Evolutionary conservation across 2,797 vertebrate species (phyloP), one percentile per base, ranked within the genome.

Genomic region (Gadopsis bispinosus): DNA sequence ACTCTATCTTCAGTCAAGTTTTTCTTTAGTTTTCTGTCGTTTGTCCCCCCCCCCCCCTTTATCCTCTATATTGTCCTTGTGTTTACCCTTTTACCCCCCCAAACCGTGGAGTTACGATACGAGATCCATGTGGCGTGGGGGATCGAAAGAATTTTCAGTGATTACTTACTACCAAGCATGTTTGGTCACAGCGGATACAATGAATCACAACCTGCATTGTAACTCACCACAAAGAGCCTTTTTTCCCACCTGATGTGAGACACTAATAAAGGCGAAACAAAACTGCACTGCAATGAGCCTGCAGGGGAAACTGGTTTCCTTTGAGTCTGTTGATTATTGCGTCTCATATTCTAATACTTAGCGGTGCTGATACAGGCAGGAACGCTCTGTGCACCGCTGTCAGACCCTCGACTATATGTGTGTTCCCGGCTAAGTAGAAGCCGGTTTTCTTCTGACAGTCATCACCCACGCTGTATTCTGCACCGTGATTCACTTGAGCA

Each of bases 401-500:
- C 74, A 80, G 76, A 81, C 80, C 56, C 39, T 26, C 4, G 47
- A 70, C 69, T 81, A 6, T 53, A 71, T 22, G 59, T 26, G 69
- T 26, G 67, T 47, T 65, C 53, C 47, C 11, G 2, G 45, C 76
- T 35, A 74, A 75, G 71, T 70, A 69, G 55, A 45, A 70, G 64
- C 62, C 0, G 3, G 41, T 56, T 80, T 62, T 81, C 72, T 75
- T 81, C 69, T 64, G 79, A 73, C 76, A 83, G 78, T 75, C 78
- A 29, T 83, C 88, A 55, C 81, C 85, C 81, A 82, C 76, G 41
- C 82, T 8, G 33, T 5, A 35, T 77, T 56, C 84, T 74, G 69
- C 67, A 37, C 43, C 65, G 2, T 86, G 86, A 91, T 86, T 84
- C 81, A 87, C 66, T 66, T 20, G 48, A 88, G 58, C 75, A 48